Conservation (phyloP, 2,113 vertebrate genomes). For the Bubalus kerabau region DNA sequence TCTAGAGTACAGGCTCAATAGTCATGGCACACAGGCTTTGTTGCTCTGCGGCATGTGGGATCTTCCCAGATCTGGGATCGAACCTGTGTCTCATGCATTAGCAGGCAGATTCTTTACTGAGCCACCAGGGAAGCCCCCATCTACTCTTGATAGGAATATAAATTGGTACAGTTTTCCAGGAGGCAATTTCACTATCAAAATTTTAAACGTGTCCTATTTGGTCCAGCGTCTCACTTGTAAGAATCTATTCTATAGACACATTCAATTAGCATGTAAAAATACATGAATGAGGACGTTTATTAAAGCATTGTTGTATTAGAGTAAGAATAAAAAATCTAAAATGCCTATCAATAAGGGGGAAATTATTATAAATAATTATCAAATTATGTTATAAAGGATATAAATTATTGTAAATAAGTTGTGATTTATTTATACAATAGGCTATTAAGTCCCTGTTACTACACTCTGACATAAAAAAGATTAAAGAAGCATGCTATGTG, state of each 20-base stretch:
- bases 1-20: background rate
- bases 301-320: background rate
- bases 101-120: background rate
- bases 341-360: background rate
- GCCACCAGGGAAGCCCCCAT: background rate
- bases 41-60: background rate
- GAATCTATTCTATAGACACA: background rate
- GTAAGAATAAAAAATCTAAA: background rate
- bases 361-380: background rate
- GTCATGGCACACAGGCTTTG: background rate
- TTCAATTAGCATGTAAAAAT: background rate
- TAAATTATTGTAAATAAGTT: background rate
- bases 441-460: background rate
- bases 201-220: background rate
- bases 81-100: background rate
- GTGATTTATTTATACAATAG: background rate
- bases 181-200: background rate
- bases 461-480: constrained; percentile 15
- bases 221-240: background rate
- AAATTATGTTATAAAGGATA: background rate
- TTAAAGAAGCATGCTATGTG: background rate
- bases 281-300: background rate
- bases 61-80: background rate
- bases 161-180: background rate
- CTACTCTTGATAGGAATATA: background rate